Evolutionary conservation across 1,140 invertebrate genomes (phyloP), one percentile per base, ranked within the genome.

Genomic region (Neodiprion pinetum): DNA sequence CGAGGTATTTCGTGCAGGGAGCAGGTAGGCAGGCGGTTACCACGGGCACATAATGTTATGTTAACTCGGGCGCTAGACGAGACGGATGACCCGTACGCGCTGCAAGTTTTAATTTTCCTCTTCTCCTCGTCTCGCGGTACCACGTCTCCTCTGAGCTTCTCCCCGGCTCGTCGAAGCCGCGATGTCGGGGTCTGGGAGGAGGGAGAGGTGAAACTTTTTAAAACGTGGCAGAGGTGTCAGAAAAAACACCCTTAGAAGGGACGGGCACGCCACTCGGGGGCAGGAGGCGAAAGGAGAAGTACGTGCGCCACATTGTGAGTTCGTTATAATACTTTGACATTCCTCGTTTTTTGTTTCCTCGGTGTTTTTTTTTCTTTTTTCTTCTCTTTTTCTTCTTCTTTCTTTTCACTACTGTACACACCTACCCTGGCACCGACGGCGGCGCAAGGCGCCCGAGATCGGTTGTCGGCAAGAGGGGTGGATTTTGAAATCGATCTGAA

Each of bases 31-130:
- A 61, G 11, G 77, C 78, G 68, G 76, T 77, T 50, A 50, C 78
- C 70, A 50, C 75, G 77, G 68, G 53, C 72, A 67, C 71, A 69
- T 77, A 81, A 81, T 79, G 80, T 78, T 79, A 74, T 76, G 81
- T 82, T 82, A 78, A 80, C 77, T 77, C 76, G 75, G 66, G 72
- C 72, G 53, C 74, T 40, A 71, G 74, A 65, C 66, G 75, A 82
- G 81, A 83, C 81, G 80, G 80, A 82, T 82, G 77, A 79, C 71
- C 49, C 71, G 79, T 82, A 82, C 82, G 82, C 78, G 81, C 72
- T 50, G 76, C 75, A 80, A 82, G 74, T 83, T 81, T 77, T 81
- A 83, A 80, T 81, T 78, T 80, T 80, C 28, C 67, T 67, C 73
- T 66, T 79, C 40, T 71, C 72, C 50, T 65, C 48, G 28, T 28